These are phyloP conservation scores for Hippolais icterina DNA, from an alignment of 2,113 vertebrate species.

Conservation along the genomic window DNA sequence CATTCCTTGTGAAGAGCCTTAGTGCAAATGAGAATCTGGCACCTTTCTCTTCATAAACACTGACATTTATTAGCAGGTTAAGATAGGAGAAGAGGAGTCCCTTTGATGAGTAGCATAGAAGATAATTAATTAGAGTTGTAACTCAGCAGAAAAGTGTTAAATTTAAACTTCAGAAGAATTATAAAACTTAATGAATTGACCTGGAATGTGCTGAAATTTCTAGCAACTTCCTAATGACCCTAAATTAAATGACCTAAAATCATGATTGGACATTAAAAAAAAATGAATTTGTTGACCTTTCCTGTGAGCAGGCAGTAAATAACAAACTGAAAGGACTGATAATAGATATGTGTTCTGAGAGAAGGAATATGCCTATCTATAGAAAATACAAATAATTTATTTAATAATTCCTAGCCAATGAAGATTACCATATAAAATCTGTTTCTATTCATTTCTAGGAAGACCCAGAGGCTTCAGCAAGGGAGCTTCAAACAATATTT, in stretches of 20 bases:
- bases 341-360: neutral
- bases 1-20: neutral
- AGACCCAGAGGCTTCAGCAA: neutral
- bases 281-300: neutral
- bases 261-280: neutral
- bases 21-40: constrained; percentile 22
- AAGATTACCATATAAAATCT: neutral
- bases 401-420: neutral
- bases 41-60: neutral
- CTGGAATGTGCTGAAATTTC: neutral
- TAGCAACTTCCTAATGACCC: neutral
- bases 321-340: neutral
- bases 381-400: neutral
- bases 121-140: constrained; percentile 54
- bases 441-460: neutral
- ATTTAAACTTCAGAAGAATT: constrained; percentile 48
- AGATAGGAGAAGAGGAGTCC: neutral
- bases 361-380: neutral
- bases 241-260: constrained; percentile 15
- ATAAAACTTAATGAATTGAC: constrained; percentile 35
- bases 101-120: constrained; percentile 12
- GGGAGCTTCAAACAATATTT: neutral
- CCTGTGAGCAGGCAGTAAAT: neutral
- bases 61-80: constrained; percentile 39
- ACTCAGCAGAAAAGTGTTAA: constrained; percentile 50